Base-by-base conservation (phyloP, 2,797 vertebrate genomes). In the Eurystomus glaucurus region DNA sequence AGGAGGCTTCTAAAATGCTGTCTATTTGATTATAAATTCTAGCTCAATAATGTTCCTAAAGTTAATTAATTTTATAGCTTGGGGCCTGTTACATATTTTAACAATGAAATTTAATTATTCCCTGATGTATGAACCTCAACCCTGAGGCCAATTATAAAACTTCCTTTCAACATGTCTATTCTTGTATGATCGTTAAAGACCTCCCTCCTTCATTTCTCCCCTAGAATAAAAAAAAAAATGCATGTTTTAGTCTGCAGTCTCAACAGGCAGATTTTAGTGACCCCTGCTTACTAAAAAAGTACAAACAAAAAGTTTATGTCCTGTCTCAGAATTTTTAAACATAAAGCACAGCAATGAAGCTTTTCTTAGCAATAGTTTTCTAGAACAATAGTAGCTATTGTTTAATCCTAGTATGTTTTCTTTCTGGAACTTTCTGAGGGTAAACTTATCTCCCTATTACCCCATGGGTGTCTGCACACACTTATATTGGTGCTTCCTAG, bases 21-120 rank as follows among this genome's bases (percentile, higher is more conserved):
- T 51, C 80, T 81, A 29, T 75, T 79, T 71, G 39, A 66, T 85
- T 88, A 71, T 60, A 55, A 85, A 92, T 93, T 93, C 89, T 46
- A 85, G n/a, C 62, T 85, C 48, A 92, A 71, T 87, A 91, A 54
- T 81, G 21, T 87, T 78, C 46, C 43, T 78, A 37, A 90, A 81
- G 33, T 93, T 81, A 81, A 91, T 87, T 85, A 93, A 75, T 91
- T 87, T 78, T 85, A 78, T 81, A 90, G 43, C 85, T 72, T 51
- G 31, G 8, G 69, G 72, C 50, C 37, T 78, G 39, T 46, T 94
- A 80, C 52, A 31, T 90, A 81, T 91, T 94, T 93, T 93, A 90
- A 78, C 55, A 90, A 64, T 82, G 52, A 82, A 85, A 90, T 28
- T 71, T 76, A 93, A 91, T 91, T 91, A 84, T 92, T 87, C 39